These are phyloP conservation scores for Alethe diademata DNA, from an alignment of 2,113 vertebrate genomes.

Conservation along the genomic window DNA sequence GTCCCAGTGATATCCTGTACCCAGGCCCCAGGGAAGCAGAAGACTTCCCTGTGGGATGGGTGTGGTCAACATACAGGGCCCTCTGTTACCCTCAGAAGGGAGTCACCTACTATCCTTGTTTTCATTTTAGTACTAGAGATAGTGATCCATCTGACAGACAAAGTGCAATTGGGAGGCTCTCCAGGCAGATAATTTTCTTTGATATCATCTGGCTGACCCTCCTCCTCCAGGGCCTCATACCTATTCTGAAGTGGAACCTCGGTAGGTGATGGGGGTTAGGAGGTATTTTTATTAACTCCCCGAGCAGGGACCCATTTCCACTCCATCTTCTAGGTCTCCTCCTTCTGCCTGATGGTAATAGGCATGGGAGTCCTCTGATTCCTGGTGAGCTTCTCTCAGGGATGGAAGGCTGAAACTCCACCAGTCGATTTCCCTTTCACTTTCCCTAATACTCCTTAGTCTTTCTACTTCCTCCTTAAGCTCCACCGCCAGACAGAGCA, in stretches of 20 bases:
- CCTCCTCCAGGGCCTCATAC: neutral
- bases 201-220: neutral
- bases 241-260: neutral
- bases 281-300: neutral
- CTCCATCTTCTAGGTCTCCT: neutral
- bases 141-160: neutral
- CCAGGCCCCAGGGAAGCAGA: neutral
- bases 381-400: neutral
- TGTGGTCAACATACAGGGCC: rapidly evolving
- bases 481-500: neutral
- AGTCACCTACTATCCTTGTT: neutral
- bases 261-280: neutral
- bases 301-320: neutral
- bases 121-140: neutral
- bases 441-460: neutral
- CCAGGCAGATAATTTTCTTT: neutral
- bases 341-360: neutral
- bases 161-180: neutral
- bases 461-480: neutral
- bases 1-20: neutral
- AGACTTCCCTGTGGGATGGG: neutral
- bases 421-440: neutral
- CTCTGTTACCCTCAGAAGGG: neutral
- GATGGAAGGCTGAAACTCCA: neutral
- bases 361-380: neutral